Evolutionary conservation across 2,797 vertebrate species (phyloP).

Genomic region (Hybognathus amarus): DNA sequence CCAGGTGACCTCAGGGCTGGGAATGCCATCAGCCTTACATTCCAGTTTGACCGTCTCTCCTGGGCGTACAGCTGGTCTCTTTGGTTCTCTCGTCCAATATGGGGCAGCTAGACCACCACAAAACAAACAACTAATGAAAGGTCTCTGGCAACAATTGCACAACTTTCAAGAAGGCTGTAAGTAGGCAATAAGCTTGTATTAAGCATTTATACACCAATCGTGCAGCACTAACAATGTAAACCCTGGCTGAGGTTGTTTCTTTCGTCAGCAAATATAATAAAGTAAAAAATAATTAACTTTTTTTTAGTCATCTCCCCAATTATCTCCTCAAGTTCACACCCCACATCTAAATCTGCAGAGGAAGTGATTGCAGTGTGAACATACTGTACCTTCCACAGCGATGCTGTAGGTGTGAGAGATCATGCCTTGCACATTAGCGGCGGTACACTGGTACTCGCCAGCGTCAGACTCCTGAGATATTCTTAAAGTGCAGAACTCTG

Average conservation of each 20-base stretch:
- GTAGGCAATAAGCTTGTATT: neutral
- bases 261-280: neutral
- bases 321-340: neutral
- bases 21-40: conserved; percentile 86
- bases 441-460: conserved; percentile 88
- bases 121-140: conserved; percentile 9
- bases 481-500: conserved; percentile 82
- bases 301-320: neutral
- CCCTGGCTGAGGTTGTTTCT: neutral
- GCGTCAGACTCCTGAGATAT: conserved; percentile 82
- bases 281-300: too few relatives aligned
- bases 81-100: conserved; percentile 84
- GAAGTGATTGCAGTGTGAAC: neutral
- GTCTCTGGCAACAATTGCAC: neutral
- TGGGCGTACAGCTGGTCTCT: conserved; percentile 82
- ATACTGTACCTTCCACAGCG: conserved; percentile 85
- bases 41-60: conserved; percentile 84
- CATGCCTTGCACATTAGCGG: conserved; percentile 82
- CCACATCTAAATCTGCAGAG: neutral
- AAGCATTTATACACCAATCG: neutral
- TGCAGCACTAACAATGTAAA: neutral
- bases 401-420: conserved; percentile 79
- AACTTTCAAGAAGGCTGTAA: neutral
- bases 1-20: conserved; percentile 83
- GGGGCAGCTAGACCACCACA: conserved; percentile 81